Percentiles rank a stretch among this genome's conserved stretches.
These are phyloP conservation scores for Papilio machaon DNA, from an alignment of 1,140 invertebrate species.

Conservation along the genomic window DNA sequence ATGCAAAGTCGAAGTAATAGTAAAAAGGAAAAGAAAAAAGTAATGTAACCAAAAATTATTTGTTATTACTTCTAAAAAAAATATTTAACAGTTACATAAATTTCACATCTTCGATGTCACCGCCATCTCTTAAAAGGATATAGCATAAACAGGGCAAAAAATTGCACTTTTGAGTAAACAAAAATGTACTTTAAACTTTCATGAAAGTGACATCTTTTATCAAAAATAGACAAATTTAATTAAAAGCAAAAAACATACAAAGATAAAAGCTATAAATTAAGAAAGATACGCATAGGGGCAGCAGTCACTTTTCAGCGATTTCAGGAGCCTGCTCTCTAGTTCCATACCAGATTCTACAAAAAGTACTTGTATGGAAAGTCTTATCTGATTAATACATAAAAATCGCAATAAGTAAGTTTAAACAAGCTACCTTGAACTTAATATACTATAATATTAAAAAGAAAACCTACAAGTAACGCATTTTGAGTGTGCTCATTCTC, in stretches of 20 bases:
- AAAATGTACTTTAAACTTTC: neutral
- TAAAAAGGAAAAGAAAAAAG: no score
- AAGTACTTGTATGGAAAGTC: neutral
- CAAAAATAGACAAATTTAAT: no score
- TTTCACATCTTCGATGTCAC: neutral
- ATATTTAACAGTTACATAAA: neutral
- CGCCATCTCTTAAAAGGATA: neutral
- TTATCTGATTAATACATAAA: neutral
- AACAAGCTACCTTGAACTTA: slow-evolving; percentile 19
- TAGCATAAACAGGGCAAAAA: neutral
- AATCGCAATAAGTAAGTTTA: neutral
- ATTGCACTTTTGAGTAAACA: neutral
- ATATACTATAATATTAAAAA: neutral
- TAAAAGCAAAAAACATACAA: no score
- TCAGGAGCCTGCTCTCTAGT: neutral
- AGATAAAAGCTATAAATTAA: no score
- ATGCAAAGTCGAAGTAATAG: no score
- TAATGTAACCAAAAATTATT: neutral
- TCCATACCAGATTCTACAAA: neutral
- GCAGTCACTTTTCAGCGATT: no score
- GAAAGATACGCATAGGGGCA: no score
- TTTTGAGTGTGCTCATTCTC: slow-evolving; percentile 8
- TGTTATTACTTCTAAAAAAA: neutral
- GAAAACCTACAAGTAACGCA: neutral
- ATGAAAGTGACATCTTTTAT: neutral